Evolutionary conservation across 1,140 invertebrate genomes (phyloP).

Genomic region (Caenorhabditis briggsae): DNA sequence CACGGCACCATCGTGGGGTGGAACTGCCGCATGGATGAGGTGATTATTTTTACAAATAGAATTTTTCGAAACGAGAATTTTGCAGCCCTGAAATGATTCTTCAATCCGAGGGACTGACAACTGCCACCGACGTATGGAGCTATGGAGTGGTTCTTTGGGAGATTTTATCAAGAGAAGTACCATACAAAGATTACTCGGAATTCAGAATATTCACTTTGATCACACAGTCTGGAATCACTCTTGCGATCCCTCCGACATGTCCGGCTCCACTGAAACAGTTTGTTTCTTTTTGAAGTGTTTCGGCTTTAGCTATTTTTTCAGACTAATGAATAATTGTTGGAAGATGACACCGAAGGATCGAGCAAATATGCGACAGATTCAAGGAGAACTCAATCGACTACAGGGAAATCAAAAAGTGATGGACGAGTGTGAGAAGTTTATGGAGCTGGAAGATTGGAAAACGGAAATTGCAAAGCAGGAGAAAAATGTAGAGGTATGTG

Average conservation of each 20-base stretch:
- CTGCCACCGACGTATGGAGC: slow-evolving; percentile 75
- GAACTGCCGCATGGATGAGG: slow-evolving; percentile 76
- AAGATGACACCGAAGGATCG: slow-evolving; percentile 69
- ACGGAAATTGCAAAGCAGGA: slow-evolving; percentile 69
- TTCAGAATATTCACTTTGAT: slow-evolving; percentile 75
- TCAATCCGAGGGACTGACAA: slow-evolving; percentile 73
- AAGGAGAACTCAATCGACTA: slow-evolving; percentile 67
- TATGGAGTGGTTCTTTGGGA: slow-evolving; percentile 74
- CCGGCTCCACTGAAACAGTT: slow-evolving; percentile 68
- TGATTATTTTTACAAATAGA: slow-evolving; percentile 21
- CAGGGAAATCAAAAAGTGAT: slow-evolving; percentile 59
- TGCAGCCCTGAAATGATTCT: slow-evolving; percentile 74
- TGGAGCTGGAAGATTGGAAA: slow-evolving; percentile 70
- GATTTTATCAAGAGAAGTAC: slow-evolving; percentile 71
- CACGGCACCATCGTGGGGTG: slow-evolving; percentile 73
- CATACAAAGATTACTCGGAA: slow-evolving; percentile 73
- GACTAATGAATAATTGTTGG: slow-evolving; percentile 72
- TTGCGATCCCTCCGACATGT: slow-evolving; percentile 73
- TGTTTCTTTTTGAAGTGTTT: background rate
- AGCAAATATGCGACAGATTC: slow-evolving; percentile 69
- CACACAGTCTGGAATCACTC: slow-evolving; percentile 60
- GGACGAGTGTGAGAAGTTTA: slow-evolving; percentile 69
- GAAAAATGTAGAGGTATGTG: slow-evolving; percentile 69
- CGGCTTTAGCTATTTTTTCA: slow-evolving; percentile 40
- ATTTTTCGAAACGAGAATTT: background rate